Evolutionary conservation across 2,113 vertebrate species (phyloP), one percentile per base, ranked within the genome.

Genomic region (Coreoperca whiteheadi): DNA sequence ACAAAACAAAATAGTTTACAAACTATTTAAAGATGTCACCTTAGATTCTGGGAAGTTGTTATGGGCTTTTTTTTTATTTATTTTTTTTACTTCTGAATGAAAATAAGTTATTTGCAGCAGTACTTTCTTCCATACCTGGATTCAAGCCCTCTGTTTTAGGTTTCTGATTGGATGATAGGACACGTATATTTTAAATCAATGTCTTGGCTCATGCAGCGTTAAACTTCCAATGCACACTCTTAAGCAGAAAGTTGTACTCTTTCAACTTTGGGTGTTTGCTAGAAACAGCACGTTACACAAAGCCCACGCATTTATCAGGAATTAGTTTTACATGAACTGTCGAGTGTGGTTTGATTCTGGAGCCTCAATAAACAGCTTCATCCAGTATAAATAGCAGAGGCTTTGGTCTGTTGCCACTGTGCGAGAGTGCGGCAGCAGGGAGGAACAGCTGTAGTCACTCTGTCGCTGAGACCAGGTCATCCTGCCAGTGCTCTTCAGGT

Each of bases 381-480:
- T 85, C 65, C 87, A 69, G 83, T 91, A 89, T 81, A 92, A 92
- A 92, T 88, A 93, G 87, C 82, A 32, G 71, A 79, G 85, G 34
- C 73, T 82, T 89, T 92, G 88, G 87, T 89, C 66, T 56, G 71
- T 1, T 87, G 90, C 84, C 87, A 89, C 77, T 82, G 85, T 1
- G 80, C 77, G 78, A 23, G 77, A 83, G 79, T 51, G 72, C 72
- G 78, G 87, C 81, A 65, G 79, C 71, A 25, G 64, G 71, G 77
- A 85, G 71, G 79, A 88, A 85, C 89, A 57, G 88, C 91, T 91
- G 90, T 39, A 85, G 91, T 81, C 81, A 30, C 71, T 88, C 85
- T 83, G 87, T 81, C 78, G 78, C 88, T 39, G 41, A 85, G 86
- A 66, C 80, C 84, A 8, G 73, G 79, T 64, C 68, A 2, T 65